A percentile compares a stretch with the other conserved stretches of the same genome.
Conservation (phyloP, 1,140 invertebrate genomes). For the Papilio glaucus region DNA sequence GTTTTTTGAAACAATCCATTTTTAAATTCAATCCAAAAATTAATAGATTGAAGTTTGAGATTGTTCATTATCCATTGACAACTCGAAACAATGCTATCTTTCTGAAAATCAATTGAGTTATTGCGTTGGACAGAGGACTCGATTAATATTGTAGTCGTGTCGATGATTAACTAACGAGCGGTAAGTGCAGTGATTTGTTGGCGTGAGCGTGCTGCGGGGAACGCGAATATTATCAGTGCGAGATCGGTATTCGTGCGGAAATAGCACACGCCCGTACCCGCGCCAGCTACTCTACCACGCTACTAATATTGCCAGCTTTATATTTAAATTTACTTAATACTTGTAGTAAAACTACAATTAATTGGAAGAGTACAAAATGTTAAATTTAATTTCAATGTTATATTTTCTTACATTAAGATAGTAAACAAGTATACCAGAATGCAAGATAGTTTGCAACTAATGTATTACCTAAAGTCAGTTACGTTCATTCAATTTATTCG, state of each 20-base stretch:
- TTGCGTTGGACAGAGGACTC: constrained; percentile 10
- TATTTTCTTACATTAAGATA: no score
- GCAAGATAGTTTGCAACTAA: no score
- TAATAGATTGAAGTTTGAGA: background rate
- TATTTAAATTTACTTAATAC: background rate
- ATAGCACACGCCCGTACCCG: constrained; percentile 43
- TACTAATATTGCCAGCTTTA: constrained; percentile 21
- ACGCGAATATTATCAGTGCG: constrained; percentile 42
- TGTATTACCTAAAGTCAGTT: no score
- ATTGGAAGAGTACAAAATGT: background rate
- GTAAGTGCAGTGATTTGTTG: constrained; percentile 40
- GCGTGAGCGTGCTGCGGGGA: constrained; percentile 30
- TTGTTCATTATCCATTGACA: background rate
- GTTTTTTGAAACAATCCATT: no score
- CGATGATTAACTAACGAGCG: constrained; percentile 24
- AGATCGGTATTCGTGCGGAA: constrained; percentile 52
- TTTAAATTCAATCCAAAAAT: background rate
- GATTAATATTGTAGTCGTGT: constrained; percentile 3
- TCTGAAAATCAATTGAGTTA: constrained; percentile 14
- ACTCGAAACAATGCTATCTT: constrained; percentile 13
- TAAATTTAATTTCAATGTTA: no score
- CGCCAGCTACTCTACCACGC: constrained; percentile 25
- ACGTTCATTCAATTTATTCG: no score
- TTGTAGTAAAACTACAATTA: background rate
- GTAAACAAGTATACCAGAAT: no score